Percentiles rank a stretch among this genome's conserved stretches.
Conservation (phyloP, 2,888 invertebrate species). For the Plagiodera versicolora region DNA sequence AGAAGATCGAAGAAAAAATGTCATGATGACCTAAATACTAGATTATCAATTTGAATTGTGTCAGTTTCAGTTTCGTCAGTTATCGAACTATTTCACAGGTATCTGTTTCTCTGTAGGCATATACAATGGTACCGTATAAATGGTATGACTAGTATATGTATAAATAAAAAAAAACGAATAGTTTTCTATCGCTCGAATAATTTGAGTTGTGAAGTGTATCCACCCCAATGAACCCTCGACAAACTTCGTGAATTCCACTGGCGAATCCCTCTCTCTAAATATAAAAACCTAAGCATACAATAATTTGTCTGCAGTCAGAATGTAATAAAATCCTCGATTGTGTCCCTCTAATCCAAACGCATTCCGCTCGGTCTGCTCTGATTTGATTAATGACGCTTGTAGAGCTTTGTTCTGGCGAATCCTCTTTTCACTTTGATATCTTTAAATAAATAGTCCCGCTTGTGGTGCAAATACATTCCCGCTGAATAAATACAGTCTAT, state of each 20-base stretch:
- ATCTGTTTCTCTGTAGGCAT: too few relatives aligned
- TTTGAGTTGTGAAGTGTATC: background rate
- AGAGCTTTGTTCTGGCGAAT: conserved; percentile 41
- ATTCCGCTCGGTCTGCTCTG: conserved; percentile 41
- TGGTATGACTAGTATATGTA: too few relatives aligned
- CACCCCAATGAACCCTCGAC: background rate
- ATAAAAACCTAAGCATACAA: conserved; percentile 34
- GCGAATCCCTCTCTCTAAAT: conserved; percentile 3
- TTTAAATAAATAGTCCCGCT: conserved; percentile 23
- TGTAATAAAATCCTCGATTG: conserved; percentile 45
- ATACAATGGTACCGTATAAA: too few relatives aligned
- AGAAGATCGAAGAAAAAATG: too few relatives aligned
- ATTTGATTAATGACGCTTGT: conserved; percentile 47
- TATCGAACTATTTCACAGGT: too few relatives aligned
- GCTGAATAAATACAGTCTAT: conserved; percentile 15
- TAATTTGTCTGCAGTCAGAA: conserved; percentile 43
- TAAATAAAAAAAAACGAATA: too few relatives aligned
- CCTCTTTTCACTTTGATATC: conserved; percentile 27
- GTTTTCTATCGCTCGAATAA: too few relatives aligned
- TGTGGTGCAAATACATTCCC: conserved; percentile 14
- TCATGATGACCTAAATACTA: too few relatives aligned
- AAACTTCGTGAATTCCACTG: conserved; percentile 2
- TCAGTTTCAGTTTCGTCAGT: too few relatives aligned
- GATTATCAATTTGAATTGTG: too few relatives aligned
- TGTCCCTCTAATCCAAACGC: conserved; percentile 43